These are phyloP conservation scores for Tribolium madens DNA, from an alignment of 1,140 invertebrate genomes.

Conservation along the genomic window DNA sequence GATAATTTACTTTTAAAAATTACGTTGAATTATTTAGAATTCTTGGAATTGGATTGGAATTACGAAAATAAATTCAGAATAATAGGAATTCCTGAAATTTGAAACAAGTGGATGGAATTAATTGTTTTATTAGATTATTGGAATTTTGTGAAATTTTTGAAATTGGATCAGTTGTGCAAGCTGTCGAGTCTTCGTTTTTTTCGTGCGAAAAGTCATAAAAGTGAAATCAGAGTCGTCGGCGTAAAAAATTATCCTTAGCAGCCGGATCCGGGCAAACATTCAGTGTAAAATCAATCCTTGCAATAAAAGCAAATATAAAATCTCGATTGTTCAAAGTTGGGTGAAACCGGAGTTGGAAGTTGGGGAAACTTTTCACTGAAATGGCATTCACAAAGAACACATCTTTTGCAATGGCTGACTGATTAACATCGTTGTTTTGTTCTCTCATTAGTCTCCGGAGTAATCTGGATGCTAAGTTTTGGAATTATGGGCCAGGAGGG, in stretches of 20 bases:
- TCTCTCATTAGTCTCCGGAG: conserved; percentile 51
- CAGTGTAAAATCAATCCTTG: conserved; percentile 50
- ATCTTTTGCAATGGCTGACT: conserved; percentile 54
- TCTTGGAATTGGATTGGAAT: too few species aligned
- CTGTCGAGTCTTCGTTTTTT: too few species aligned
- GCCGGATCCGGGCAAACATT: conserved; percentile 47
- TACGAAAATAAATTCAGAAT: too few species aligned
- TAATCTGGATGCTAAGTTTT: conserved; percentile 52
- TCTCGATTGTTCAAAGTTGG: conserved; percentile 49
- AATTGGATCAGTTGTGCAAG: too few species aligned
- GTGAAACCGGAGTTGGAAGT: conserved; percentile 13
- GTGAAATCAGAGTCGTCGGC: conserved; percentile 41
- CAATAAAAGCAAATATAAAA: conserved; percentile 51
- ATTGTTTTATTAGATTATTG: too few species aligned
- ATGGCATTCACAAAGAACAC: conserved; percentile 42
- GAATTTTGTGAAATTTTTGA: too few species aligned
- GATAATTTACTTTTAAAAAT: too few species aligned
- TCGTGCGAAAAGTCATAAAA: conserved; percentile 52
- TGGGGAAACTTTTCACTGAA: conserved; percentile 40
- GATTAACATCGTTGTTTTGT: conserved; percentile 57
- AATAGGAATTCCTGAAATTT: too few species aligned
- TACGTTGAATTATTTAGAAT: too few species aligned
- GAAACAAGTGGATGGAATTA: too few species aligned
- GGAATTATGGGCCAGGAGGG: conserved; percentile 45
- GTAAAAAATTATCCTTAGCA: conserved; percentile 49